Percentiles rank a stretch among this genome's conserved stretches.
Conservation (phyloP, 2,888 invertebrate species). For the Tinea pellionella region DNA sequence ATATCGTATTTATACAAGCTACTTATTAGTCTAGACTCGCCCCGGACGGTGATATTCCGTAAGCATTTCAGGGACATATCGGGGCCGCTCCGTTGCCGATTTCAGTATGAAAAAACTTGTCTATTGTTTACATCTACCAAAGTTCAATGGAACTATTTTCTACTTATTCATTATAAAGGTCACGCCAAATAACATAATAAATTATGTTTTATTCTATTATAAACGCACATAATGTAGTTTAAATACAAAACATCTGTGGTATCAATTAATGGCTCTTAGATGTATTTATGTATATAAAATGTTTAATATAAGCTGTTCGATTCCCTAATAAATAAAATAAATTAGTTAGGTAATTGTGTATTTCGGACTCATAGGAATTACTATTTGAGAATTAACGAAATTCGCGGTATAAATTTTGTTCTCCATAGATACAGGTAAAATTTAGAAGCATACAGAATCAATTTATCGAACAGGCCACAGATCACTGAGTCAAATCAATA, state of each 20-base stretch:
- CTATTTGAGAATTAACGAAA: too few relatives aligned
- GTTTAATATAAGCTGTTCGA: too few relatives aligned
- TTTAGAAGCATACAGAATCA: not conserved
- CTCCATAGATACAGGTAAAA: not conserved
- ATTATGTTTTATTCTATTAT: too few relatives aligned
- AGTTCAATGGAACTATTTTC: not conserved
- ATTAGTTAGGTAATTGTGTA: too few relatives aligned
- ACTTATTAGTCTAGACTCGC: not conserved
- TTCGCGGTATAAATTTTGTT: not conserved
- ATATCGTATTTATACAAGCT: conserved; percentile 52
- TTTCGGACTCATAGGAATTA: too few relatives aligned
- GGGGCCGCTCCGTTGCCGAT: conserved; percentile 12
- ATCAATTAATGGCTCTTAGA: too few relatives aligned
- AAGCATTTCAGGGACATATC: conserved; percentile 58
- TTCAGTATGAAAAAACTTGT: not conserved
- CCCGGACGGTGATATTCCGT: conserved; percentile 52
- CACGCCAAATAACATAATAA: too few relatives aligned
- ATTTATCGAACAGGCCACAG: not conserved
- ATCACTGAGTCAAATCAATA: conserved; percentile 29
- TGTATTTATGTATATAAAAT: too few relatives aligned
- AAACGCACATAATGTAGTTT: too few relatives aligned
- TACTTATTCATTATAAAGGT: not conserved
- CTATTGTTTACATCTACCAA: conserved; percentile 1
- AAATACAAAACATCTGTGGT: too few relatives aligned
- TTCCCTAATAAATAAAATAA: too few relatives aligned